Evolutionary conservation across 2,888 invertebrate genomes (phyloP).

Genomic region (Meloe dianella): DNA sequence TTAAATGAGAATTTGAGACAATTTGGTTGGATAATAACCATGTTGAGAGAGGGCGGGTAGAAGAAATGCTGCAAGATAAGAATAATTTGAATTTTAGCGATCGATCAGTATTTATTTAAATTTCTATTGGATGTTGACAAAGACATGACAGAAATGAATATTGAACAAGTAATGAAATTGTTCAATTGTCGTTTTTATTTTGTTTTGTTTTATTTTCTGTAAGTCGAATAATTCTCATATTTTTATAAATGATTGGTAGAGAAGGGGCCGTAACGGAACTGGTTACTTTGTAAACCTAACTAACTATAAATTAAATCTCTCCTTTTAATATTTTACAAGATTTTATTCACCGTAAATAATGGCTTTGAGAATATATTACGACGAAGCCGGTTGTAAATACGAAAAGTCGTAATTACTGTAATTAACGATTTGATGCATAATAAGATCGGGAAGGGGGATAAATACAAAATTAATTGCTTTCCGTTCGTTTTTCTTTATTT

Average conservation of each 20-base stretch:
- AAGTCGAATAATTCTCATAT: background rate
- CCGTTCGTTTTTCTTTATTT: slow-evolving; percentile 16
- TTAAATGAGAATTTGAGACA: slow-evolving; percentile 4
- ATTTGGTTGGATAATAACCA: background rate
- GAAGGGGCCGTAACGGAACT: slow-evolving; percentile 1
- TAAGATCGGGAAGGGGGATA: slow-evolving; percentile 29
- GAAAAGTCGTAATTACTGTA: slow-evolving; percentile 32
- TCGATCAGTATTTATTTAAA: slow-evolving; percentile 3
- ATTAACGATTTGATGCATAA: slow-evolving; percentile 33
- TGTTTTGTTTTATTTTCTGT: slow-evolving; percentile 13
- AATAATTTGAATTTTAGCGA: background rate
- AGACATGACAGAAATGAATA: background rate
- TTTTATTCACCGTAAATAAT: slow-evolving; percentile 29
- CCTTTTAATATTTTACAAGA: slow-evolving; percentile 28
- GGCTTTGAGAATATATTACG: slow-evolving; percentile 25
- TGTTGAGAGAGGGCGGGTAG: background rate
- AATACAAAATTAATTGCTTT: slow-evolving; percentile 30
- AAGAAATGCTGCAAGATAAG: background rate
- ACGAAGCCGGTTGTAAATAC: slow-evolving; percentile 25
- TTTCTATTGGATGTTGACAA: background rate
- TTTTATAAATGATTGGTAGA: background rate
- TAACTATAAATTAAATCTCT: slow-evolving; percentile 29
- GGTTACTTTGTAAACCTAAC: slow-evolving; percentile 5
- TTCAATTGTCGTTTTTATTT: slow-evolving; percentile 11
- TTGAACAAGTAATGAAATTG: background rate